Percentiles rank a stretch among this genome's conserved stretches.
phyloP scores from a whole-genome alignment of 2,888 invertebrate genomes.

The Lordiphosa andalusiaca region DNA sequence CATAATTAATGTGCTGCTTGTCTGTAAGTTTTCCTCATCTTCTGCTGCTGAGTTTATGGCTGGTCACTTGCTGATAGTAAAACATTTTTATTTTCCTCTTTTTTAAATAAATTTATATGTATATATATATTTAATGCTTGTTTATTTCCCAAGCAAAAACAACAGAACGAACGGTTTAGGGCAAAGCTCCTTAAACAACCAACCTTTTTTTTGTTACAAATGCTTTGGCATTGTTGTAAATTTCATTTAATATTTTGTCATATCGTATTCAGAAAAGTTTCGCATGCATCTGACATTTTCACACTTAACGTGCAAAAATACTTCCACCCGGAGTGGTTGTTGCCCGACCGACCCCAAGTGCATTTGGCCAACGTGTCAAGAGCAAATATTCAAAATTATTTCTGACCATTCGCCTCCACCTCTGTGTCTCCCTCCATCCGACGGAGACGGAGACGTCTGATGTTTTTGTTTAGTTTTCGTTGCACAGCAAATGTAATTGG shows the following conservation, averaged over 20 bases:
- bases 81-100: constrained; percentile 37
- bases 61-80: constrained; percentile 28
- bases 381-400: constrained; percentile 74
- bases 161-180: constrained; percentile 14
- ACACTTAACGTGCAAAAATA: constrained; percentile 62
- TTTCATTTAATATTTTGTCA: constrained; percentile 33
- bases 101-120: constrained; percentile 3
- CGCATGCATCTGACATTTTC: constrained; percentile 70
- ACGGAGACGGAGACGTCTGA: constrained; percentile 8
- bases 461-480: constrained; percentile 65
- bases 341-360: constrained; percentile 1
- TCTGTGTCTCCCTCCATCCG: constrained; percentile 16
- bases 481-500: constrained; percentile 70
- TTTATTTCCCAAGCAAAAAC: neutral
- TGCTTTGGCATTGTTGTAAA: constrained; percentile 25
- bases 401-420: constrained; percentile 44
- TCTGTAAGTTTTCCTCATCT: constrained; percentile 6
- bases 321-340: no score
- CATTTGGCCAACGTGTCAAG: constrained; percentile 65
- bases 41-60: constrained; percentile 21
- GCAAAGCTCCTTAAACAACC: constrained; percentile 8
- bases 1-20: constrained; percentile 59
- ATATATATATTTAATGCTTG: neutral
- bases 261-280: constrained; percentile 30
- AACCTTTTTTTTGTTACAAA: constrained; percentile 24